phyloP scores from a whole-genome alignment of 2,888 invertebrate genomes.

The Odontocolon sp. region DNA sequence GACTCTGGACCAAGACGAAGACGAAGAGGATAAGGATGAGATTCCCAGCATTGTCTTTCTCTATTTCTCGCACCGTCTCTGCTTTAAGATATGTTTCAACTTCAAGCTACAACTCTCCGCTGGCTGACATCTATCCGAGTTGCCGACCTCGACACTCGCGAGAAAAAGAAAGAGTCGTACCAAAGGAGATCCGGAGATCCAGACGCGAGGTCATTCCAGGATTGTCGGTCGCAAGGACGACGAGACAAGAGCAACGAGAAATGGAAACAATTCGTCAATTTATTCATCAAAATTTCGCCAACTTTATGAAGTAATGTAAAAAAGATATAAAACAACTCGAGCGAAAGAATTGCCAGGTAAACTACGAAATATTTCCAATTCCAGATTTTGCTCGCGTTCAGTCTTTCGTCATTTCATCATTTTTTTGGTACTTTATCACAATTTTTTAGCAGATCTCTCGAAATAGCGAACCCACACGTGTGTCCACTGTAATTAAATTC shows the following conservation, averaged over 20 bases:
- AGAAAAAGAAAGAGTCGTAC: conserved; percentile 1
- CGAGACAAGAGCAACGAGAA: background rate
- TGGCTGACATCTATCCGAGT: conserved; percentile 43
- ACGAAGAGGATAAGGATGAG: conserved; percentile 21
- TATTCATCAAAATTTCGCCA: conserved; percentile 9
- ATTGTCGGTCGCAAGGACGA: conserved; percentile 40
- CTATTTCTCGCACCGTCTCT: background rate
- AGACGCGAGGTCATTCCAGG: conserved; percentile 42
- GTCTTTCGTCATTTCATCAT: background rate
- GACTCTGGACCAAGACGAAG: conserved; percentile 29
- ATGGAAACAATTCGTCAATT: background rate
- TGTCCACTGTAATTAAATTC: conserved; percentile 1
- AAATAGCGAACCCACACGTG: background rate
- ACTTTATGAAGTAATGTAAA: background rate
- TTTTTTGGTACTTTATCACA: background rate
- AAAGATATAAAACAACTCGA: background rate
- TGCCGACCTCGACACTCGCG: conserved; percentile 52
- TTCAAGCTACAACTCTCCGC: conserved; percentile 41
- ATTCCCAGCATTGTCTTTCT: background rate
- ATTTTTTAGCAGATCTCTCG: too few relatives aligned
- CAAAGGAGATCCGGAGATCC: conserved; percentile 36
- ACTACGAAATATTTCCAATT: background rate
- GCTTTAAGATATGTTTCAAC: conserved; percentile 39
- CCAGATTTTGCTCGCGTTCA: too few relatives aligned
- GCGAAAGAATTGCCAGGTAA: background rate